These are phyloP conservation scores for Dexiosoma caninum DNA, from an alignment of 2,888 invertebrate species.

Conservation along the genomic window DNA sequence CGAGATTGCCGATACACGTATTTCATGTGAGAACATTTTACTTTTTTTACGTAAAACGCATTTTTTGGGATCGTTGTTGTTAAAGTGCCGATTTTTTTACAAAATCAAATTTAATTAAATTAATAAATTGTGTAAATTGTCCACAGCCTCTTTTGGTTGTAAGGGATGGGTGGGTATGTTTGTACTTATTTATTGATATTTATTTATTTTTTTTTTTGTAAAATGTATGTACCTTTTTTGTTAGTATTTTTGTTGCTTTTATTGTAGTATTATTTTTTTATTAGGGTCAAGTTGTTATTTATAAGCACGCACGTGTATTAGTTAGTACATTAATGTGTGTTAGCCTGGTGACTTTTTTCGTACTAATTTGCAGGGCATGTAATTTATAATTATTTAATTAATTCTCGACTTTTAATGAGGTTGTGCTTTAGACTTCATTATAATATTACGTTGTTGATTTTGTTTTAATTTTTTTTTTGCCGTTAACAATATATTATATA, in stretches of 20 bases:
- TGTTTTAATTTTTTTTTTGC: constrained; percentile 1
- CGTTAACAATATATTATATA: neutral
- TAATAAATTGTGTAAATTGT: neutral
- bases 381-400: constrained; percentile 55
- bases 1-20: neutral
- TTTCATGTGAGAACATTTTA: neutral
- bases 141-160: neutral
- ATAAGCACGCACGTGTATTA: neutral
- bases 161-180: neutral
- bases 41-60: neutral
- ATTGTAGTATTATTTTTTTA: neutral
- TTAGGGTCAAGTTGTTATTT: constrained; percentile 43
- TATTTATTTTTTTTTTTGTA: neutral
- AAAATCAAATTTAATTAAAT: neutral
- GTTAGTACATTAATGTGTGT: neutral
- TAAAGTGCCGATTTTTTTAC: neutral
- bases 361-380: neutral
- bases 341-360: neutral
- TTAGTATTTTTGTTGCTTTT: neutral
- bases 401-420: constrained; percentile 50
- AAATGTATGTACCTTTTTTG: too few relatives aligned
- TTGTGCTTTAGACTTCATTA: constrained; percentile 51
- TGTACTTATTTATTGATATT: neutral
- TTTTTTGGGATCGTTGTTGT: neutral
- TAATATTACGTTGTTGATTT: constrained; percentile 29